phyloP scores from a whole-genome alignment of 2,113 vertebrate species.

The Calonectris borealis region DNA sequence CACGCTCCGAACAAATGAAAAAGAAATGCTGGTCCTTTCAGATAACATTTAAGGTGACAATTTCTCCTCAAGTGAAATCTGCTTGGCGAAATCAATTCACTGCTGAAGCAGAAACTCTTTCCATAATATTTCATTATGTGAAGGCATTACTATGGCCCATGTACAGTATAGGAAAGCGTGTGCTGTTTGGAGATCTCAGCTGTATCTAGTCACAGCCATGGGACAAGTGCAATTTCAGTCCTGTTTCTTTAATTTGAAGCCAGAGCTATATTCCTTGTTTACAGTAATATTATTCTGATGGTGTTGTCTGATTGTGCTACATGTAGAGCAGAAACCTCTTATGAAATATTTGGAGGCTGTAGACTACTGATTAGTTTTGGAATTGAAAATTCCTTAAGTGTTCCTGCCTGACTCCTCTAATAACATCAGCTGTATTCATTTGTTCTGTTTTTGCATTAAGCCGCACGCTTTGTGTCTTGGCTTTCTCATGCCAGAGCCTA shows the following conservation, averaged over 20 bases:
- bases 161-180: rapidly evolving
- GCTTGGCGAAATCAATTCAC: constrained; percentile 37
- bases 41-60: constrained; percentile 21
- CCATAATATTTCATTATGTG: neutral
- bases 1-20: neutral
- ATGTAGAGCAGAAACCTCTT: neutral
- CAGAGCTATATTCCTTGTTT: neutral
- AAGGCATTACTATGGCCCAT: neutral
- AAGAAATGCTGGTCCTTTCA: constrained; percentile 2
- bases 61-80: constrained; percentile 4
- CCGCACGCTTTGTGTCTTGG: neutral
- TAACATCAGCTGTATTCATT: neutral
- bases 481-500: neutral
- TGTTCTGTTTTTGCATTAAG: neutral
- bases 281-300: neutral
- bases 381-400: constrained; percentile 9
- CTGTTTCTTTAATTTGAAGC: constrained; percentile 2
- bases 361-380: constrained; percentile 15
- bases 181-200: neutral
- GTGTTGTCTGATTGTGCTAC: neutral
- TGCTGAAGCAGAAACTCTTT: constrained; percentile 14
- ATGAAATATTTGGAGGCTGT: neutral
- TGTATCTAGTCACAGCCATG: neutral
- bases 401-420: neutral
- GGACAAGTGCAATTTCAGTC: neutral